Base-by-base conservation (phyloP, 2,797 vertebrate species). In the Xenentodon cancila region DNA sequence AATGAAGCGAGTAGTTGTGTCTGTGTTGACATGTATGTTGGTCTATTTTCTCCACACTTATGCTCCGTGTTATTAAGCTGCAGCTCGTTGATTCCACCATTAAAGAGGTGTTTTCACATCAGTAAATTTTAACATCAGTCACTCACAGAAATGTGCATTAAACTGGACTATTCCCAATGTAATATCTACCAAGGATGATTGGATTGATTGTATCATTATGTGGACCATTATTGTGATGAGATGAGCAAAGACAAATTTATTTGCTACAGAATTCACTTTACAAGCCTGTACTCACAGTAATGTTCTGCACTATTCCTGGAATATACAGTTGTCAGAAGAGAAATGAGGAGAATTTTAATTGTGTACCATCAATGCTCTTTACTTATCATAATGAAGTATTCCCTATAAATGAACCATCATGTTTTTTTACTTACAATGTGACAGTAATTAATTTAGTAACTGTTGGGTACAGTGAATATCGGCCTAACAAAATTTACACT, bases 181-280 rank as follows among this genome's bases (percentile, higher is more conserved):
- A 69, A 19, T 17, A 46, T 60, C 51, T 50, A 59, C 9, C 43
- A 37, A 15, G 46, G 49, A 44, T 59, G 30, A 70, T 79, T 75
- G 56, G 71, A 46, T 34, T 69, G 65, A 40, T 40, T 40, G 37
- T 40, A 40, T 64, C 34, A 22, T 68, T 53, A 54, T 25, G 25
- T 55, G 44, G 51, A 13, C 17, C 3, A 32, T 67, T 63, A 64
- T 37, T 43, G 42, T 51, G 42, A 64, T 48, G 34, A 15, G 13
- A 40, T 40, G 16, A 40, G 27, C 42, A 53, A 45, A 59, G 20
- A n/a, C 6, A 27, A 64, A 68, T 72, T 0, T 51, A 59, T 67
- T 40, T 40, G 59, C 46, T 68, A 25, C n/a, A 21, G 16, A 68
- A 61, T n/a, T 68, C 49, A 50, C 43, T 59, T 53, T 2, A 44